A percentile compares a stretch with the other conserved stretches of the same genome.
Conservation (phyloP, 2,797 vertebrate genomes). For the Varecia variegata region DNA sequence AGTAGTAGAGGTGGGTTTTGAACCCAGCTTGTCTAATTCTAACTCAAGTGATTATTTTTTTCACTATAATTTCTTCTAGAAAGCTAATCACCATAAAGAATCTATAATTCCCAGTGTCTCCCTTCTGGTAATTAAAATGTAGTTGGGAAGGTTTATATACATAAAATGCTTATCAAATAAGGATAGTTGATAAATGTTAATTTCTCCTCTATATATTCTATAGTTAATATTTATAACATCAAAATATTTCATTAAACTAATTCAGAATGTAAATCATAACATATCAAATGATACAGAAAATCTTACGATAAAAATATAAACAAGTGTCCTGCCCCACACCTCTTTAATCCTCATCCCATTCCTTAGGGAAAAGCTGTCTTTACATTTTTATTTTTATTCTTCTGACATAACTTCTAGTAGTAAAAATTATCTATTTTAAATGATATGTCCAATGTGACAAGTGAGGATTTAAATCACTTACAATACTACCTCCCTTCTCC, state of each 20-base stretch:
- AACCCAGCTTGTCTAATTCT: not conserved
- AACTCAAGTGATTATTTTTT: not conserved
- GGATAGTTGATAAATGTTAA: not conserved
- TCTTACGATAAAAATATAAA: not conserved
- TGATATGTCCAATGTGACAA: not conserved
- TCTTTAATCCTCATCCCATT: not conserved
- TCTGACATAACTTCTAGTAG: not conserved
- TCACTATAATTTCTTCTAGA: not conserved
- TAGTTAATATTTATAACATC: not conserved
- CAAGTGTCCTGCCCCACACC: not conserved
- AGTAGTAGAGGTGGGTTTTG: not conserved
- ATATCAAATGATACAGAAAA: not conserved
- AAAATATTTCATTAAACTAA: not conserved
- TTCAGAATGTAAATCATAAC: not conserved
- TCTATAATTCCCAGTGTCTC: not conserved
- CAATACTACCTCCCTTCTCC: not conserved
- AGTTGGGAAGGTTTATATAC: not conserved
- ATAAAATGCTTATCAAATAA: not conserved
- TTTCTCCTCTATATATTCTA: not conserved
- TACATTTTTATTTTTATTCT: not conserved
- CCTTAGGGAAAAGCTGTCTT: not conserved
- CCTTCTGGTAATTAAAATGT: not conserved
- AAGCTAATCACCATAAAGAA: not conserved
- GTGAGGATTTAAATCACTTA: not conserved
- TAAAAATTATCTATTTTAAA: slow-evolving; percentile 13